Evolutionary conservation across 2,113 vertebrate genomes (phyloP).

Genomic region (Rostratula benghalensis): DNA sequence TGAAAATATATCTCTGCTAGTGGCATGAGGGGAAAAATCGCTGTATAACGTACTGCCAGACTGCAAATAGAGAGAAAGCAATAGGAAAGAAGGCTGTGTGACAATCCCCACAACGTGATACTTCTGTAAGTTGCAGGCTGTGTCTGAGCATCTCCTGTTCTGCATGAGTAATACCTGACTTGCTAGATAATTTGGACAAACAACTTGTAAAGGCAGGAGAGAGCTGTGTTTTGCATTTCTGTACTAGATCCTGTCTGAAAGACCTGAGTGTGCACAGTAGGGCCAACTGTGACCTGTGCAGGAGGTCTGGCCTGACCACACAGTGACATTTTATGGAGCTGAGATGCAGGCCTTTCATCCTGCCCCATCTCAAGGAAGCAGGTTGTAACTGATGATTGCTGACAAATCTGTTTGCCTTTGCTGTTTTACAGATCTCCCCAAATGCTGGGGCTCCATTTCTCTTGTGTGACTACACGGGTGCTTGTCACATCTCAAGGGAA

Average conservation of each 20-base stretch:
- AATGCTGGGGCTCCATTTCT: background rate
- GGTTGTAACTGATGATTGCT: background rate
- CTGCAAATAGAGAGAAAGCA: background rate
- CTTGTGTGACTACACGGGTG: background rate
- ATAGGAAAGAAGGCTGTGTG: background rate
- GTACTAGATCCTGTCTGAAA: background rate
- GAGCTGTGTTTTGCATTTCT: fast-evolving
- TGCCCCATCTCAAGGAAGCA: background rate
- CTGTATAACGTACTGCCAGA: background rate
- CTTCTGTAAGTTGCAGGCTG: background rate
- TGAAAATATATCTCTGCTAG: background rate
- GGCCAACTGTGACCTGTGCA: background rate
- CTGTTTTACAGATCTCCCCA: background rate
- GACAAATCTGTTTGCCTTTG: background rate
- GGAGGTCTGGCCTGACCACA: background rate
- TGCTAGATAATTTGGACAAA: background rate
- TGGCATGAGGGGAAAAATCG: background rate
- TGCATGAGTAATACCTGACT: background rate
- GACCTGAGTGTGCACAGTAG: background rate
- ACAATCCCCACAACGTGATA: fast-evolving
- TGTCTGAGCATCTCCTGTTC: background rate
- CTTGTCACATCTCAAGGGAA: background rate
- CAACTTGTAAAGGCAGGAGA: background rate
- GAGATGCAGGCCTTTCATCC: background rate
- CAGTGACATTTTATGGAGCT: background rate